Evolutionary conservation across 1,140 invertebrate genomes (phyloP).

Genomic region (Lamellibrachia luymesi): DNA sequence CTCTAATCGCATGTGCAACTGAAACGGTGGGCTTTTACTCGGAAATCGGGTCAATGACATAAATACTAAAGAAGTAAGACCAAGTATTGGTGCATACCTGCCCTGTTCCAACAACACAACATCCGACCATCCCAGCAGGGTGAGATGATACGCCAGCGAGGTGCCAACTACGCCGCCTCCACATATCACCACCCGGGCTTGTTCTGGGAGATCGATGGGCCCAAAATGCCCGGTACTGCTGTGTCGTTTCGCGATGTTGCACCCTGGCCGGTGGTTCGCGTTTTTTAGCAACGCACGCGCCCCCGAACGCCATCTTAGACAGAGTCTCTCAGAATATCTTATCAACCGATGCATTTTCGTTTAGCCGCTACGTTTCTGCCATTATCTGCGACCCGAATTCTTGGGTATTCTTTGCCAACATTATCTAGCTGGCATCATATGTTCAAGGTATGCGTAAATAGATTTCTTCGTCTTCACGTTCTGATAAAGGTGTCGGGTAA

Average conservation of each 20-base stretch:
- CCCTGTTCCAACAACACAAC: conserved; percentile 85
- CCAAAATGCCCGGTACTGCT: conserved; percentile 6
- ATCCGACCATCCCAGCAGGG: conserved; percentile 75
- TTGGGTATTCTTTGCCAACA: not conserved
- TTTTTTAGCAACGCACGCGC: not conserved
- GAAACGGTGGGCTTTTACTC: too few relatives aligned
- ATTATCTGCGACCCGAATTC: not conserved
- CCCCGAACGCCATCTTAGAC: not conserved
- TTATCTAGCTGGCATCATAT: not conserved
- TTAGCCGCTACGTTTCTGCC: not conserved
- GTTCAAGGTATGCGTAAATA: not conserved
- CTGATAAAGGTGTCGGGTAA: not conserved
- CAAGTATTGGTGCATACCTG: conserved; percentile 55
- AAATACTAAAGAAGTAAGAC: not conserved
- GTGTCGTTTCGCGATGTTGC: not conserved
- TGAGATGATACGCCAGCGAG: conserved; percentile 91
- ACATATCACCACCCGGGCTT: conserved; percentile 74
- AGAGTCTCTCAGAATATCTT: not conserved
- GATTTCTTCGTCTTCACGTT: not conserved
- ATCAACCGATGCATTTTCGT: not conserved
- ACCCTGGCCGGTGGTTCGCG: not conserved
- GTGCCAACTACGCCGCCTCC: conserved; percentile 92
- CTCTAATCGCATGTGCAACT: too few relatives aligned
- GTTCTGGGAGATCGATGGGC: conserved; percentile 35
- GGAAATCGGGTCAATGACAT: too few relatives aligned